Evolutionary conservation across 1,140 invertebrate species (phyloP).

Genomic region (Camponotus pennsylvanicus): DNA sequence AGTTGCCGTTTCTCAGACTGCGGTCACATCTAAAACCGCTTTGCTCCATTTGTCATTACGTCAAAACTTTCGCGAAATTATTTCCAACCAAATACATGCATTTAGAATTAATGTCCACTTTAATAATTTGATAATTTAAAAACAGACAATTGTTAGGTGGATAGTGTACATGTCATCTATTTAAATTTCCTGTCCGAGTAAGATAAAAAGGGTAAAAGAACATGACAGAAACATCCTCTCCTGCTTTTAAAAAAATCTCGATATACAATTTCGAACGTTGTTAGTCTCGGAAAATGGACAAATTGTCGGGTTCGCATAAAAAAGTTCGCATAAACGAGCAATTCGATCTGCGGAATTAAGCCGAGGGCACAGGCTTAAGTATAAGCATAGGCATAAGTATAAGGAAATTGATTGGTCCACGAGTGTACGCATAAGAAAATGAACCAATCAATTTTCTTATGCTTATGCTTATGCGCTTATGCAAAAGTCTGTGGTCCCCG

Average conservation of each 20-base stretch:
- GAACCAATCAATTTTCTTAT: too few relatives aligned
- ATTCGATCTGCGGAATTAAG: conserved; percentile 22
- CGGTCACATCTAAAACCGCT: conserved; percentile 35
- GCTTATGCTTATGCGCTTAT: too few relatives aligned
- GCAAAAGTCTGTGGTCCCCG: too few relatives aligned
- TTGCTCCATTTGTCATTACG: conserved; percentile 38
- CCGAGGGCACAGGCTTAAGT: too few relatives aligned
- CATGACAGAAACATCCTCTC: conserved; percentile 45
- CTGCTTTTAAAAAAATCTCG: conserved; percentile 43
- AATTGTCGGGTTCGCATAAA: background rate
- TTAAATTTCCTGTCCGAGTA: conserved; percentile 54
- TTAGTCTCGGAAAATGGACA: conserved; percentile 47
- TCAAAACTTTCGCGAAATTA: conserved; percentile 50
- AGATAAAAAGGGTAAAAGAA: conserved; percentile 38
- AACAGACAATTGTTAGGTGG: conserved; percentile 20
- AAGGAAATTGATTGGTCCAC: too few relatives aligned
- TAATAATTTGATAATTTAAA: background rate
- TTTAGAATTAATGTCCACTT: conserved; percentile 12
- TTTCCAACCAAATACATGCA: background rate
- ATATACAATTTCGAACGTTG: conserved; percentile 47
- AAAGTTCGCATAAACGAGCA: background rate
- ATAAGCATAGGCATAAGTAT: too few relatives aligned
- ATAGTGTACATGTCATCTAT: conserved; percentile 53
- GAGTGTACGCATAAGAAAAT: too few relatives aligned
- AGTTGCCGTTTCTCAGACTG: conserved; percentile 29